Base-by-base conservation (phyloP, 1,140 invertebrate genomes). In the Frieseomelitta varia region DNA sequence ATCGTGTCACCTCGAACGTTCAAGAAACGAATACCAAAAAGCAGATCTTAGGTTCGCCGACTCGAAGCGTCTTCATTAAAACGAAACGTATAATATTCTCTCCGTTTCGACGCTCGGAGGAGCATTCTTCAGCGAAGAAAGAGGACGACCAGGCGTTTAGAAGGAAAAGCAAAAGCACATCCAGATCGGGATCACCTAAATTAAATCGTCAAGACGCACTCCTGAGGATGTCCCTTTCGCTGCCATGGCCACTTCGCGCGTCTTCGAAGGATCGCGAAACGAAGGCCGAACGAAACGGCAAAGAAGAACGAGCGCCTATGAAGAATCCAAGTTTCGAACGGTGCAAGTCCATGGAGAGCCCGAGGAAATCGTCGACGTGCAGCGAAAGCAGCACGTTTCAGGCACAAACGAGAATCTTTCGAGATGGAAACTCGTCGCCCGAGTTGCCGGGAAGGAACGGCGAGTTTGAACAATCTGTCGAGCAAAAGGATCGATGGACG, bases 51-150 rank as follows among this genome's bases (percentile, higher is more conserved):
- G 27, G 17, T 0, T 72, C 83, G 14, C 67, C 24, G 6, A 85
- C 90, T 4, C 73, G 87, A 30, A 95, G 94, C 91, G 95, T 97
- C 14, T 97, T 97, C 80, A 96, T 97, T 0, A 97, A 97, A 91
- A 97, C 97, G 0, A 97, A 97, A 73, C 95, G 97, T 53, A 97
- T 97, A 94, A 96, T 97, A 81, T 97, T 97, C 86, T 97, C 97
- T 1, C 96, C 97, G 0, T 95, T 97, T 17, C 95, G 95, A 21
- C 93, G 95, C 76, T 95, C 95, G 67, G 95, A 95, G 17, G 95
- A 96, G 81, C 93, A 95, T 1, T 90, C 95, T 1, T 90, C 95
- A 27, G 93, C 95, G 0, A 85, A 86, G 2, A 91, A 84, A 19
- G 90, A 81, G 15, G 30, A 77, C 4, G 68, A 55, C 47, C 74